Evolutionary conservation across 2,113 vertebrate genomes (phyloP).

Genomic region (Alces alces): DNA sequence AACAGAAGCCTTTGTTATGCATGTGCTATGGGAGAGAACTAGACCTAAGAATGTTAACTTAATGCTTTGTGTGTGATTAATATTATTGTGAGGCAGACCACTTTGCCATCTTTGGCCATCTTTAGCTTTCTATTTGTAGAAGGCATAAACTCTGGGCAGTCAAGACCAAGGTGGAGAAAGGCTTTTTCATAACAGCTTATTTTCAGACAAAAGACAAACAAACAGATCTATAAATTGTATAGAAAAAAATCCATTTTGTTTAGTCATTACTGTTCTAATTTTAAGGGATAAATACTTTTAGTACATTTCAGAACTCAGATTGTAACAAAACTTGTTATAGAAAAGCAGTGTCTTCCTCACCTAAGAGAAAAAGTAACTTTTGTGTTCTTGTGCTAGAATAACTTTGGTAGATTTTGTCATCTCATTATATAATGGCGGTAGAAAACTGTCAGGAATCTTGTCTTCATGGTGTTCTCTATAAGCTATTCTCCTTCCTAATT

Average conservation of each 20-base stretch:
- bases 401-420: background rate
- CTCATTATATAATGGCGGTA: background rate
- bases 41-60: background rate
- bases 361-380: background rate
- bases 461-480: background rate
- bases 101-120: background rate
- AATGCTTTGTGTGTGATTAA: background rate
- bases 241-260: background rate
- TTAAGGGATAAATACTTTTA: constrained; percentile 1
- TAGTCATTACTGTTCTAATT: background rate
- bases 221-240: background rate
- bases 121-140: background rate
- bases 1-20: background rate
- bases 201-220: constrained; percentile 5
- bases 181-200: background rate
- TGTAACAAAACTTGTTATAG: background rate
- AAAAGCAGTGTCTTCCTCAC: background rate
- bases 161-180: background rate
- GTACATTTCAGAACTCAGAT: background rate
- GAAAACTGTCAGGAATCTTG: background rate
- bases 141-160: background rate
- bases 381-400: background rate
- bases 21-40: background rate
- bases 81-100: background rate
- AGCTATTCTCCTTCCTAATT: background rate